Evolutionary conservation across 2,113 vertebrate species (phyloP).

Genomic region (Tachysurus fulvidraco): DNA sequence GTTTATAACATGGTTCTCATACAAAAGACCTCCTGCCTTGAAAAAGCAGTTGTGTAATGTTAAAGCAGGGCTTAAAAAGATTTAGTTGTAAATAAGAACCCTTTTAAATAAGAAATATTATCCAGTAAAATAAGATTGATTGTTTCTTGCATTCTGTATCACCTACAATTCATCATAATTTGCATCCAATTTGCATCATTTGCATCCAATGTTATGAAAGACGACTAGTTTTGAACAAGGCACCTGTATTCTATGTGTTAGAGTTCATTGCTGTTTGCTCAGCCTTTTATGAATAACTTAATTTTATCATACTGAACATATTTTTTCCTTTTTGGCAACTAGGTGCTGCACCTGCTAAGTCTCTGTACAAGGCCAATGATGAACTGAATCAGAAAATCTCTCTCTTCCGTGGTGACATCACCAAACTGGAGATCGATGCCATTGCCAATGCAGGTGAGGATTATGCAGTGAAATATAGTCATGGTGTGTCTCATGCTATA

Average conservation of each 20-base stretch:
- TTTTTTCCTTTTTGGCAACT: constrained; percentile 29
- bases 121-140: too few relatives aligned
- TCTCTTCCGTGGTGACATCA: constrained; percentile 82
- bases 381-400: constrained; percentile 83
- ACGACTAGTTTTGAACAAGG: neutral
- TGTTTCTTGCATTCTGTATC: too few relatives aligned
- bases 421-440: constrained; percentile 83
- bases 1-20: neutral
- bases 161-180: too few relatives aligned
- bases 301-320: neutral
- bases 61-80: too few relatives aligned
- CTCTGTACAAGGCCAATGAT: constrained; percentile 57
- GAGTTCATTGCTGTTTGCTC: neutral
- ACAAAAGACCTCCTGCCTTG: neutral
- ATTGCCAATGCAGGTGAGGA: constrained; percentile 83
- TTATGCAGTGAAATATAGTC: neutral
- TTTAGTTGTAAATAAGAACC: too few relatives aligned
- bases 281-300: neutral
- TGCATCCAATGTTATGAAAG: neutral
- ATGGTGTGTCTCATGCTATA: neutral
- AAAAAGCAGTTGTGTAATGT: neutral
- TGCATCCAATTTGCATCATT: neutral
- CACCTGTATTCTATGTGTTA: neutral
- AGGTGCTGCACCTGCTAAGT: constrained; percentile 48
- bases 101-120: too few relatives aligned